Evolutionary conservation across 2,888 invertebrate genomes (phyloP), one percentile per base, ranked within the genome.

Genomic region (Zygaena filipendulae): DNA sequence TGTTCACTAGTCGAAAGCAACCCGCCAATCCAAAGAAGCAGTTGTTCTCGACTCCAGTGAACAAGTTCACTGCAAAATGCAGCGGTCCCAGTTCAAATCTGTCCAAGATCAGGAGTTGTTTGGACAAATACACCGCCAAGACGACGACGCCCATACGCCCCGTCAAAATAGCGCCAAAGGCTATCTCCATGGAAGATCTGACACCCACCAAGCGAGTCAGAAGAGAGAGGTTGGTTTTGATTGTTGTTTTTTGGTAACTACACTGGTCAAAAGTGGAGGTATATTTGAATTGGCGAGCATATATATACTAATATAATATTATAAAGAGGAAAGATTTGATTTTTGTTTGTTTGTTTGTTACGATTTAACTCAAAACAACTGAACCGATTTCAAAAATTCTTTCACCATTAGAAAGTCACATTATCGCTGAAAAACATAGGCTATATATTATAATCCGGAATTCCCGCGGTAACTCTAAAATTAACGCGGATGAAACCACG

Each of bases 111-210:
- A 49, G 59, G 18, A 63, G 52, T 49, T 75, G 75, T 36, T 54
- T 77, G 5, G 59, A 66, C 11, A 59, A 69, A 40, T 63, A 52
- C 34, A 39, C 35, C 22, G 31, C 30, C 29, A 35, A 40, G 26
- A 40, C 49, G 33, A 43, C 53, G 3, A 48, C 49, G 0, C 35
- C 36, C 7, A 40, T 52, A n/a, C 49, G 52, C 0, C 34, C 39
- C 3, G 42, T 50, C 11, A 47, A 52, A 0, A 56, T 59, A 19
- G 52, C 56, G 2, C 53, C 67, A 16, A 79, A 77, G 29, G 72
- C 72, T 0, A 54, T 54, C 2, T 79, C 77, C 0, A 72, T 79
- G 72, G 77, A 79, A 25, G 75, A 79, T 36, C 45, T 79, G 22
- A 77, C 77, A 6, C 77, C 77, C 0, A 59, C 49, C 2, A 77